Base-by-base conservation (phyloP, 2,113 vertebrate species). In the Rhadina sibilatrix region DNA sequence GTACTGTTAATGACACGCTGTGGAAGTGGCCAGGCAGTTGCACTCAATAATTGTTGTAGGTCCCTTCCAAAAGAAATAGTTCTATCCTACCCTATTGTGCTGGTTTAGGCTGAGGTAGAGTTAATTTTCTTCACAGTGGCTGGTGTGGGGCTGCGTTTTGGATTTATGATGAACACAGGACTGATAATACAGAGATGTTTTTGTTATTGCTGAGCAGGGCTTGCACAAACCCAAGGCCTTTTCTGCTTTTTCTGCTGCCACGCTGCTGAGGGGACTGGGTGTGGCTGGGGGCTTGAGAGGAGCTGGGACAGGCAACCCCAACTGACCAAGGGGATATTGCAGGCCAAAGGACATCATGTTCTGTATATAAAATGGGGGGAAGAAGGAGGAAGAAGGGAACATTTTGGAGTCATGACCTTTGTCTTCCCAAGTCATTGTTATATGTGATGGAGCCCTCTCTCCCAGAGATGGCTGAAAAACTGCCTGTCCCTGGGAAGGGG, bases 11-110 rank as follows among this genome's bases (percentile, higher is more conserved):
- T 1, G 12, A 46, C 17, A 22, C 0, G 1, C 40, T 13, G n/a
- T 40, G 61, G 42, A 95, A 76, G 13, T 15, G 42, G 12, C 27
- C 42, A 52, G 25, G 28, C 22, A 54, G 13, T 12, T 89, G 68
- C 31, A 65, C 11, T 25, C 8, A 24, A 19, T 38, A 42, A 31
- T 64, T 0, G 0, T 10, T 37, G 8, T 5, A 68, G 9, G 19
- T 64, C 12, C 18, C 8, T 81, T 84, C 16, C 42, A 80, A 57
- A 8, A 61, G 30, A 83, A 60, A 9, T 38, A 49, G 12, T 24
- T 56, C 15, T 37, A 8, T 37, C 42, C 27, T 59, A 25, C 37
- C 28, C 11, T 61, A 21, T 37, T 30, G 28, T 25, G 24, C 38
- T 75, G 28, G 14, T 46, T 53, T 65, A 15, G 37, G n/a, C 38